A percentile compares a stretch with the other conserved stretches of the same genome.
Evolutionary conservation across 2,888 invertebrate genomes (phyloP).

Genomic region (Apodemia zela): DNA sequence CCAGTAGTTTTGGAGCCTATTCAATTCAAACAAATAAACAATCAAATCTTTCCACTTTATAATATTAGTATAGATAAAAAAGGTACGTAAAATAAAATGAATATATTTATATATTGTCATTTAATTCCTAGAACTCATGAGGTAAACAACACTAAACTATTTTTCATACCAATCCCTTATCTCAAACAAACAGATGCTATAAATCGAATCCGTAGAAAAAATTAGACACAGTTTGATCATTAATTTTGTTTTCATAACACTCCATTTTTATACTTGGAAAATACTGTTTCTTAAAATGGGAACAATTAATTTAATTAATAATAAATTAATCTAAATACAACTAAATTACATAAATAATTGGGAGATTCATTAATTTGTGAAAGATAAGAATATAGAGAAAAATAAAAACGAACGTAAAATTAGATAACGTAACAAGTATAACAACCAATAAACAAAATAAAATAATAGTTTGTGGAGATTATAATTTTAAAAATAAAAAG

Average conservation of each 20-base stretch:
- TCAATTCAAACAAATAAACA: too few species aligned
- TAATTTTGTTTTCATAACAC: constrained; percentile 45
- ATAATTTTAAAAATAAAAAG: constrained; percentile 4
- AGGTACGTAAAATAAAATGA: constrained; percentile 16
- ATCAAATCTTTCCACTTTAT: too few species aligned
- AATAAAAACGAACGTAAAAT: constrained; percentile 61
- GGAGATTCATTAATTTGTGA: constrained; percentile 49
- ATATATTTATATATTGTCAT: constrained; percentile 62
- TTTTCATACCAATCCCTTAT: constrained; percentile 61
- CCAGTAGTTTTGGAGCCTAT: too few species aligned
- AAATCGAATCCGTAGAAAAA: constrained; percentile 42
- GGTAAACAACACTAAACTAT: constrained; percentile 77
- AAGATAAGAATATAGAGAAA: constrained; percentile 42
- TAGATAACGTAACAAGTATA: constrained; percentile 74
- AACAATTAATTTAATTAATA: constrained; percentile 49
- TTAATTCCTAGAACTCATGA: constrained; percentile 79
- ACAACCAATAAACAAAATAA: constrained; percentile 58
- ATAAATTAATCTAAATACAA: constrained; percentile 67
- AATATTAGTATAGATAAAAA: too few species aligned
- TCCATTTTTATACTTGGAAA: constrained; percentile 52
- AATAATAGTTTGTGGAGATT: constrained; percentile 13
- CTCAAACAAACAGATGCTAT: constrained; percentile 46
- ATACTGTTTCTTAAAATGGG: constrained; percentile 47
- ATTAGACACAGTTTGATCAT: constrained; percentile 14
- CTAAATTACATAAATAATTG: constrained; percentile 71